Conservation (phyloP, 92 coral and sea anemone genomes). For the Anthopleura xanthogrammica region DNA sequence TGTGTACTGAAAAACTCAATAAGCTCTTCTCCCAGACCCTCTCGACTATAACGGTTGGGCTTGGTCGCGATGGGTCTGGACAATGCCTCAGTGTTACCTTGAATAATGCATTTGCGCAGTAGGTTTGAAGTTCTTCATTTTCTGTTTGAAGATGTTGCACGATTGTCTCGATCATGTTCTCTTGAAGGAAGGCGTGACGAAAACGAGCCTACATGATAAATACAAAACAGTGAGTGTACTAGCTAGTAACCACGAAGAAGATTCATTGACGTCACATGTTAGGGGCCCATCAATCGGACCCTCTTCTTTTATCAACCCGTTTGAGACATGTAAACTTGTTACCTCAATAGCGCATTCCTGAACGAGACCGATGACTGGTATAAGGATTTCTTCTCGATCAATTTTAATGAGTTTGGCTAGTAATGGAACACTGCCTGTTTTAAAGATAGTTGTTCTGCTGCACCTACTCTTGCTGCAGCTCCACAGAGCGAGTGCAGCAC, state of each 20-base stretch:
- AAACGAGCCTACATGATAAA: slow-evolving; percentile 48
- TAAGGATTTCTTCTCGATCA: slow-evolving; percentile 76
- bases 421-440: slow-evolving; percentile 84
- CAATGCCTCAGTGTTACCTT: slow-evolving; percentile 45
- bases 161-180: slow-evolving; percentile 60
- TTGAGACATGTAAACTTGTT: not conserved
- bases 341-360: slow-evolving; percentile 97
- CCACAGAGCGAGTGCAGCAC: slow-evolving; percentile 93
- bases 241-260: no score
- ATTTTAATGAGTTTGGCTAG: slow-evolving; percentile 69
- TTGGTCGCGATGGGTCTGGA: no score
- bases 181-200: slow-evolving; percentile 83
- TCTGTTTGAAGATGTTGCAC: slow-evolving; percentile 68
- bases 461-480: slow-evolving; percentile 86
- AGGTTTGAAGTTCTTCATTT: slow-evolving; percentile 78
- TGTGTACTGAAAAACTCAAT: not conserved
- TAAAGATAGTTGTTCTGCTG: slow-evolving; percentile 82
- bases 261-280: no score
- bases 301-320: no score
- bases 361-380: slow-evolving; percentile 84
- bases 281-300: no score
- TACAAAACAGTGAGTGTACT: no score
- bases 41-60: no score
- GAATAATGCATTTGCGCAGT: slow-evolving; percentile 86
- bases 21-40: no score